Evolutionary conservation across 2,888 invertebrate genomes (phyloP).

Genomic region (Cloeon dipterum): DNA sequence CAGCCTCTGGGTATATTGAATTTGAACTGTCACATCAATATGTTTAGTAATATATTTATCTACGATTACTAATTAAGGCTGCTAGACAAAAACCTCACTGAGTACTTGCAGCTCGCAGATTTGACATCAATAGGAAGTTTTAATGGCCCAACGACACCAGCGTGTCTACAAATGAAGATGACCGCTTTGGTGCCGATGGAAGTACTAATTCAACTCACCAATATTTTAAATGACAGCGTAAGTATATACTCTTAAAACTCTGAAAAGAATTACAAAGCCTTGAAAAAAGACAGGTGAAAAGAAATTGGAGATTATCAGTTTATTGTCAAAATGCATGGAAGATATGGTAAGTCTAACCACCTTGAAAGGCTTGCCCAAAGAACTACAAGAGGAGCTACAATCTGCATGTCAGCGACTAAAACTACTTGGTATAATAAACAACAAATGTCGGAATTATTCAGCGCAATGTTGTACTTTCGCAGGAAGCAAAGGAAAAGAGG

Average conservation of each 20-base stretch:
- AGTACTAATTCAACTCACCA: background rate
- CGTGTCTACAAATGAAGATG: background rate
- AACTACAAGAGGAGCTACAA: background rate
- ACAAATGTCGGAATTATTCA: no score
- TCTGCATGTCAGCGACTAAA: background rate
- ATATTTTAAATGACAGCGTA: no score
- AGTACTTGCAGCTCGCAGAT: background rate
- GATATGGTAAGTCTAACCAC: no score
- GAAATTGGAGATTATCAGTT: no score
- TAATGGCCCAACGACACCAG: no score
- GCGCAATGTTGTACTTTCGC: conserved; percentile 3
- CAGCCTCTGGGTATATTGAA: no score
- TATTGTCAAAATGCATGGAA: no score
- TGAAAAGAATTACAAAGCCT: no score
- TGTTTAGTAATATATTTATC: no score
- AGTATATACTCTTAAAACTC: no score
- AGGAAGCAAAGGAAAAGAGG: conserved; percentile 8
- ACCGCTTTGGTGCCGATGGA: background rate
- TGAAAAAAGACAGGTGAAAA: no score
- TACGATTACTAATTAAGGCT: background rate
- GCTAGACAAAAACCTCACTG: background rate
- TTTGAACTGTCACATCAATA: no score
- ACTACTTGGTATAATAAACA: background rate
- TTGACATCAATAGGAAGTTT: background rate
- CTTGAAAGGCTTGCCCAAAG: background rate